Percentiles rank a stretch among this genome's conserved stretches.
Evolutionary conservation across 2,797 vertebrate species (phyloP).

Genomic region (Myotis vivesi): DNA sequence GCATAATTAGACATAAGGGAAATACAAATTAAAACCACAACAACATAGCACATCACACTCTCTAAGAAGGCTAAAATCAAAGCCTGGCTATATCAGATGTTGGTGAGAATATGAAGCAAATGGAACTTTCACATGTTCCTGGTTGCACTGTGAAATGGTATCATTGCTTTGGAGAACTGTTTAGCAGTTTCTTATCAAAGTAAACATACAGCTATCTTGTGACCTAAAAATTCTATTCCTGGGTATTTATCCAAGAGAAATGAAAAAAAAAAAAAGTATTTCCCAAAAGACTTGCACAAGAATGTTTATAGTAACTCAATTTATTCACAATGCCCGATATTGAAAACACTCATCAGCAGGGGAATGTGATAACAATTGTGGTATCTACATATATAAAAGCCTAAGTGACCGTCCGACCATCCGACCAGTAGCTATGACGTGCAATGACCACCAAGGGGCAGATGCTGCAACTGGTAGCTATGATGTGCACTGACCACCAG

Average conservation of each 20-base stretch:
- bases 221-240: not conserved
- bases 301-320: not conserved
- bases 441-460: no score
- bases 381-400: not conserved
- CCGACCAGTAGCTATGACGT: no score
- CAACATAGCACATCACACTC: not conserved
- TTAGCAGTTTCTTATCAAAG: not conserved
- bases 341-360: not conserved
- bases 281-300: not conserved
- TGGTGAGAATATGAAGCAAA: not conserved
- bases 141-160: not conserved
- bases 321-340: not conserved
- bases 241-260: not conserved
- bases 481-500: no score
- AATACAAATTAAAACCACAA: no score
- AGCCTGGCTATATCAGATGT: not conserved
- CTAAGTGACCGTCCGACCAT: no score
- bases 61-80: slow-evolving; percentile 6
- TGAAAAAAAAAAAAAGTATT: not conserved
- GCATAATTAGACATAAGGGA: not conserved
- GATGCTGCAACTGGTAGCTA: no score
- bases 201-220: not conserved
- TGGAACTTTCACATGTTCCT: not conserved
- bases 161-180: not conserved
- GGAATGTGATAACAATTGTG: not conserved